Conservation (phyloP, 92 coral and sea anemone genomes). For the Parazoanthus darwini region DNA sequence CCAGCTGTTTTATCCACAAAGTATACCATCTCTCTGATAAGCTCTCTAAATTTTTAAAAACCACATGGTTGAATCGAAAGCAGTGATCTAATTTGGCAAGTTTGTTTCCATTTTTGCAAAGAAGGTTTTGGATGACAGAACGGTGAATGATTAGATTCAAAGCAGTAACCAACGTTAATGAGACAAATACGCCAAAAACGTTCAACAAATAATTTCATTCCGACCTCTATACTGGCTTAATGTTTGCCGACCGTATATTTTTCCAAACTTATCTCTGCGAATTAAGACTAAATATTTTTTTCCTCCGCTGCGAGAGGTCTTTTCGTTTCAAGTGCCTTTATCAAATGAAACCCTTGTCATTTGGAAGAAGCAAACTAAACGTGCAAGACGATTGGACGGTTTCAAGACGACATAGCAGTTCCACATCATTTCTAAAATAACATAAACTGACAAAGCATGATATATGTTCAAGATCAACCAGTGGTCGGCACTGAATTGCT, state of each 20-base stretch:
- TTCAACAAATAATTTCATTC: background rate
- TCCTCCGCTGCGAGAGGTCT: too few relatives aligned
- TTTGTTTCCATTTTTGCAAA: background rate
- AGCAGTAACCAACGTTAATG: background rate
- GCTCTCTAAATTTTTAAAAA: background rate
- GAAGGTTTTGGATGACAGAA: background rate
- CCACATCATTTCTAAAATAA: too few relatives aligned
- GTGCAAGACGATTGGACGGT: background rate
- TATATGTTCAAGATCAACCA: background rate
- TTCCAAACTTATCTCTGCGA: too few relatives aligned
- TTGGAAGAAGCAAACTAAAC: background rate
- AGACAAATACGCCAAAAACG: background rate
- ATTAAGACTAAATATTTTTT: too few relatives aligned
- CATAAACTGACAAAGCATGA: too few relatives aligned
- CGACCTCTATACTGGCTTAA: background rate
- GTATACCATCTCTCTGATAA: background rate
- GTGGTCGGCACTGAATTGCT: background rate
- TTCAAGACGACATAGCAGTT: too few relatives aligned
- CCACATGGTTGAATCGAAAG: background rate
- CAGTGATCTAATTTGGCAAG: background rate
- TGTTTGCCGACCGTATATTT: too few relatives aligned
- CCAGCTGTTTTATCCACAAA: background rate
- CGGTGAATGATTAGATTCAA: background rate
- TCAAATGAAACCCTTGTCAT: background rate
- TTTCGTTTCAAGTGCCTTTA: background rate